These are phyloP conservation scores for Pseudorasbora parva DNA, from an alignment of 2,113 vertebrate genomes.

Conservation along the genomic window DNA sequence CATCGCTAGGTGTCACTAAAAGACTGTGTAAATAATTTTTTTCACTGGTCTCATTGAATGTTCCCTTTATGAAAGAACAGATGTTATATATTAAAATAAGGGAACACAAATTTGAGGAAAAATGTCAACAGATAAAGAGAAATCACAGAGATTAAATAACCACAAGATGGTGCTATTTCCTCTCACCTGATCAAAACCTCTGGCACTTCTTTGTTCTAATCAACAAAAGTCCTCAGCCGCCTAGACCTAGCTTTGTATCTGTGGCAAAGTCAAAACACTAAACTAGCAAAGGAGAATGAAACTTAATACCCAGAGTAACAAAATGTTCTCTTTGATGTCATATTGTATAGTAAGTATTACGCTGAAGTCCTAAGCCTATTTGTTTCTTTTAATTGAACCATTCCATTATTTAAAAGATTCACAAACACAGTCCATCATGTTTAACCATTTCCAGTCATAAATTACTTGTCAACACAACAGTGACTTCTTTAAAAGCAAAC, in stretches of 20 bases:
- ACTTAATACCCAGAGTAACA: background rate
- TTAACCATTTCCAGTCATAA: slow-evolving; percentile 49
- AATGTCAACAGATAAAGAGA: background rate
- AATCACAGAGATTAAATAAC: background rate
- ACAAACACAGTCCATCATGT: background rate
- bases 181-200: background rate
- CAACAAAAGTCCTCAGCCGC: background rate
- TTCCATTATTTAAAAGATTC: background rate
- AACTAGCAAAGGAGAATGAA: background rate
- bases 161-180: slow-evolving; percentile 36
- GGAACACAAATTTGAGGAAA: background rate
- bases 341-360: background rate
- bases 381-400: background rate
- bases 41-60: background rate
- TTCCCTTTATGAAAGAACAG: background rate
- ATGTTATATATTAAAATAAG: background rate
- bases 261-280: background rate
- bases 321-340: background rate
- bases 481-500: background rate
- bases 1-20: background rate
- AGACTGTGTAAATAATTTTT: background rate
- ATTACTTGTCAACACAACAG: slow-evolving; percentile 1
- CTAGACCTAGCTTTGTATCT: background rate
- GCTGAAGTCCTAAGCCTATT: background rate
- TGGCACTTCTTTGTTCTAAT: slow-evolving; percentile 21